phyloP scores from a whole-genome alignment of 2,113 vertebrate species.

The Plestiodon gilberti region DNA sequence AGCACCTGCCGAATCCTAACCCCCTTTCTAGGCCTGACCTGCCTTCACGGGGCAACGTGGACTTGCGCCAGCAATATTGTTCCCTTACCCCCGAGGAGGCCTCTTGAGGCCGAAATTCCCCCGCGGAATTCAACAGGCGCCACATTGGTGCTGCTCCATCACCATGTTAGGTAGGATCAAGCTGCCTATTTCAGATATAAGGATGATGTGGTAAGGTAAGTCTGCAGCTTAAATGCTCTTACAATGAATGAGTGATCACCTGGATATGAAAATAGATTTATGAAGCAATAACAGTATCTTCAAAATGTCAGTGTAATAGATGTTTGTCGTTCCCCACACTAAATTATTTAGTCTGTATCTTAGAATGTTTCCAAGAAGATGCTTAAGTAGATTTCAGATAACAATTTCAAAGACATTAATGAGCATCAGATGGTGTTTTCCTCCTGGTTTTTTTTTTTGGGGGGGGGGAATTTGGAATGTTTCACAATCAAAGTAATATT shows the following conservation, averaged over 20 bases:
- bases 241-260: background rate
- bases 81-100: too few species aligned
- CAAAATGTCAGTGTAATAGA: background rate
- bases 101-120: too few species aligned
- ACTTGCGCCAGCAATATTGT: too few species aligned
- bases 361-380: constrained; percentile 18
- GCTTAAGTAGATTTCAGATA: constrained; percentile 25
- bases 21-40: too few species aligned
- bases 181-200: background rate
- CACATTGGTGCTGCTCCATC: too few species aligned
- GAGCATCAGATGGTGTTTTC: constrained; percentile 21
- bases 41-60: too few species aligned
- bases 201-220: background rate
- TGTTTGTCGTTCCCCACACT: background rate
- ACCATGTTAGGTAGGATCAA: too few species aligned
- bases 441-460: too few species aligned
- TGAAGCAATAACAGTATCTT: background rate
- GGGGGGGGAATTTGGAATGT: background rate
- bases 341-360: constrained; percentile 4
- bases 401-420: constrained; percentile 5
- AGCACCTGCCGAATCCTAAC: too few species aligned
- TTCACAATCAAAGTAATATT: background rate
- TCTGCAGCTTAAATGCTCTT: background rate
- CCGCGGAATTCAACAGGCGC: too few species aligned
- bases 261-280: background rate